Conservation (phyloP, 1,140 invertebrate species). For the Drosophila ohnishii region DNA sequence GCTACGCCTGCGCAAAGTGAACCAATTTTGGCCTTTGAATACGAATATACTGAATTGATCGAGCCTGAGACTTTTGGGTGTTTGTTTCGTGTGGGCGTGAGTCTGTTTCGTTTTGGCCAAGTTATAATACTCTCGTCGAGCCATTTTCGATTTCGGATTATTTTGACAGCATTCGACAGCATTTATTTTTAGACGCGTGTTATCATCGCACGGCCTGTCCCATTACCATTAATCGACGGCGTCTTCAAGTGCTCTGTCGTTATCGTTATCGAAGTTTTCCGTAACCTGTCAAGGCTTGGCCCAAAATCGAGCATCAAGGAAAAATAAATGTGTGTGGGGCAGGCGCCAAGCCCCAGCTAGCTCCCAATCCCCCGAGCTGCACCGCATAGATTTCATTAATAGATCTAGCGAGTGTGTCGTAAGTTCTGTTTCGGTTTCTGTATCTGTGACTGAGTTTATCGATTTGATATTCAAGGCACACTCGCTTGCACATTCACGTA, state of each 20-base stretch:
- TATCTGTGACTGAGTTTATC: constrained; percentile 6
- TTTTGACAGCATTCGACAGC: constrained; percentile 48
- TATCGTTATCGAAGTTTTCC: constrained; percentile 35
- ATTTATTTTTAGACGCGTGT: constrained; percentile 63
- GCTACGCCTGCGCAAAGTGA: constrained; percentile 46
- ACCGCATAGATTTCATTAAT: constrained; percentile 67
- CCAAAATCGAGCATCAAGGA: constrained; percentile 9
- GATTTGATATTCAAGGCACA: constrained; percentile 60
- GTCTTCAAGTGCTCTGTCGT: constrained; percentile 20
- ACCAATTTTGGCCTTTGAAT: constrained; percentile 54
- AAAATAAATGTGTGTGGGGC: constrained; percentile 1
- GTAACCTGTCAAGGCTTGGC: constrained; percentile 26
- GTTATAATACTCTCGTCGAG: constrained; percentile 28
- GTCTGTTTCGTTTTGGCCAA: constrained; percentile 14
- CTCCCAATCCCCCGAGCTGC: constrained; percentile 6
- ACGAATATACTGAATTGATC: constrained; percentile 1
- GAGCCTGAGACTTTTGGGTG: constrained; percentile 7
- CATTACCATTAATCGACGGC: constrained; percentile 47
- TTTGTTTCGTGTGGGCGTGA: constrained; percentile 18
- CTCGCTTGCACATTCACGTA: constrained; percentile 36
- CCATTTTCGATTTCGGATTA: constrained; percentile 45
- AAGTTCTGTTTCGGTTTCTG: constrained; percentile 15
- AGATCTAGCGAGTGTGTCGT: constrained; percentile 47
- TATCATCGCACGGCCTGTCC: constrained; percentile 33
- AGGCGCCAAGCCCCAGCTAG: constrained; percentile 35